Conservation (phyloP, 2,888 invertebrate genomes). For the Agrotis ipsilon region DNA sequence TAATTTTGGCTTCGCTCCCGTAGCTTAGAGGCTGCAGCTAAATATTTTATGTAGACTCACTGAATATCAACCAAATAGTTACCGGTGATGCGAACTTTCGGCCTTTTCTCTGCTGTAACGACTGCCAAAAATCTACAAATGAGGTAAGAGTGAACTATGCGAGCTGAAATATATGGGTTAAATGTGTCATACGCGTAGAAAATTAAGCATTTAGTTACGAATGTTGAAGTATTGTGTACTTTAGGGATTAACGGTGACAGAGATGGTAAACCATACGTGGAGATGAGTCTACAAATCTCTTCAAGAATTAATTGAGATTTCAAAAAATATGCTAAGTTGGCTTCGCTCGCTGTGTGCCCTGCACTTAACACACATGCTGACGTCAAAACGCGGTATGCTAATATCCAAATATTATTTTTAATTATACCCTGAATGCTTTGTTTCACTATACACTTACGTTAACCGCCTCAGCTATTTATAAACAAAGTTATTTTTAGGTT, state of each 20-base stretch:
- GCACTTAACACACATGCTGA: background rate
- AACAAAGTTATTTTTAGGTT: conserved; percentile 58
- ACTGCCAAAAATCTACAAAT: no score
- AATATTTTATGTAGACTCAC: no score
- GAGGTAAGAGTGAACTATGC: no score
- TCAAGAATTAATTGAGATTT: no score
- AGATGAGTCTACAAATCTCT: no score
- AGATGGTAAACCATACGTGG: background rate
- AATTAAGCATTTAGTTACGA: background rate
- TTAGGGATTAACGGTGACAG: no score
- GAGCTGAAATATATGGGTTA: background rate
- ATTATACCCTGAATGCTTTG: conserved; percentile 50
- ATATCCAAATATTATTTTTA: conserved; percentile 50
- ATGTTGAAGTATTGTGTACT: no score
- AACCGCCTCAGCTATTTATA: conserved; percentile 57
- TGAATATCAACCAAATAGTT: no score
- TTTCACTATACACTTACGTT: conserved; percentile 46
- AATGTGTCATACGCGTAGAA: background rate
- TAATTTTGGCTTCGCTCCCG: background rate
- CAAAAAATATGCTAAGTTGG: background rate
- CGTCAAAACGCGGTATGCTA: conserved; percentile 24
- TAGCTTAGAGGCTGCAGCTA: background rate
- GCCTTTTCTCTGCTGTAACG: no score
- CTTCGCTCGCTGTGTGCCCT: background rate
- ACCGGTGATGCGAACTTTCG: no score